Conservation (phyloP, 1,140 invertebrate genomes). For the Pachyrhynchus sulphureomaculatus region DNA sequence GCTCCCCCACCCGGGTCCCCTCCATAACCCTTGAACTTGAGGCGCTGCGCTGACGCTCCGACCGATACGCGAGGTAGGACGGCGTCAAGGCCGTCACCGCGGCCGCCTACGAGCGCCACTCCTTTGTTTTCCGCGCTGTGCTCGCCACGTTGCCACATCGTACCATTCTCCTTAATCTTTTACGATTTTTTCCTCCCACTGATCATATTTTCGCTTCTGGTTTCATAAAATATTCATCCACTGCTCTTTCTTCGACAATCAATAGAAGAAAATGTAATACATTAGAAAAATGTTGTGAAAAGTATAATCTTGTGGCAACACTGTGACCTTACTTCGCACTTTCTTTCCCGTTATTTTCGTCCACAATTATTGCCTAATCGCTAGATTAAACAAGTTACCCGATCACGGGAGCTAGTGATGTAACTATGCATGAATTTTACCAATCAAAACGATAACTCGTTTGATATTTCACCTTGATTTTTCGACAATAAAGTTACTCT, state of each 20-base stretch:
- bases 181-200: neutral
- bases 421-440: too few species aligned
- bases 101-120: slow-evolving; percentile 39
- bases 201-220: neutral
- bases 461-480: neutral
- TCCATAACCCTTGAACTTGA: slow-evolving; percentile 69
- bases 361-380: neutral
- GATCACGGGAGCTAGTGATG: too few species aligned
- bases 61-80: slow-evolving; percentile 39
- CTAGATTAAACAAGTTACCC: neutral
- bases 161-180: neutral
- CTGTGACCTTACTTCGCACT: neutral
- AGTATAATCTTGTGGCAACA: too few species aligned
- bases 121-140: slow-evolving; percentile 54
- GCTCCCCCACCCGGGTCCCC: slow-evolving; percentile 51
- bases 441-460: neutral
- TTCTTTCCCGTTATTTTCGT: neutral
- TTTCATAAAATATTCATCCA: too few species aligned
- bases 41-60: slow-evolving; percentile 44
- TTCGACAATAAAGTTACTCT: neutral
- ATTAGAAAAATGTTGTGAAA: too few species aligned
- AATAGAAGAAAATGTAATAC: too few species aligned
- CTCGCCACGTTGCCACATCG: slow-evolving; percentile 33
- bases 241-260: too few species aligned
- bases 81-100: slow-evolving; percentile 38